A percentile compares a stretch with the other conserved stretches of the same genome.
Evolutionary conservation across 2,888 invertebrate species (phyloP).

Genomic region (Belgica antarctica): DNA sequence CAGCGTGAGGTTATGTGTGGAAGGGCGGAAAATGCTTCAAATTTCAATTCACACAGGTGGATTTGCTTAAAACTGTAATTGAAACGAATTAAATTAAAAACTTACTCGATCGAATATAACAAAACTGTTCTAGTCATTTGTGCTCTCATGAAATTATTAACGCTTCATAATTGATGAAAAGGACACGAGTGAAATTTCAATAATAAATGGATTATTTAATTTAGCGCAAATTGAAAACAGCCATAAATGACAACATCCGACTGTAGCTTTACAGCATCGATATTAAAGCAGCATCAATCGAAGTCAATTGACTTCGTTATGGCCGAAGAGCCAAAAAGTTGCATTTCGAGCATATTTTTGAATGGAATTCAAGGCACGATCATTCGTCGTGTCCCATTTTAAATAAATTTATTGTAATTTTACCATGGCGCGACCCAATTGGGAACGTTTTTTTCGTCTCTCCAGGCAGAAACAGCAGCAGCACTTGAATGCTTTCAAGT

Average conservation of each 20-base stretch:
- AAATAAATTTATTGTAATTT: not conserved
- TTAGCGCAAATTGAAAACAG: too few species aligned
- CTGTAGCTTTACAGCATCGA: not conserved
- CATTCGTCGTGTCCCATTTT: slow-evolving; percentile 7
- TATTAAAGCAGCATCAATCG: too few species aligned
- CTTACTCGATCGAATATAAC: not conserved
- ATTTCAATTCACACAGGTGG: slow-evolving; percentile 1
- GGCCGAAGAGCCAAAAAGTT: too few species aligned
- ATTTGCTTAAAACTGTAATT: slow-evolving; percentile 5
- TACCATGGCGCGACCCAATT: not conserved
- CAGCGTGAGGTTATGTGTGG: too few species aligned
- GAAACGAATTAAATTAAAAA: not conserved
- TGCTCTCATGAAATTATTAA: not conserved
- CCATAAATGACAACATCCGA: too few species aligned
- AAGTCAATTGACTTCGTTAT: too few species aligned
- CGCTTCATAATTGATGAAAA: not conserved
- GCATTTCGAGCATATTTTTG: too few species aligned
- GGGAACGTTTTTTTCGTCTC: not conserved
- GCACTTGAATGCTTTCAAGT: slow-evolving; percentile 3
- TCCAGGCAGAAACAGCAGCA: not conserved
- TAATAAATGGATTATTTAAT: too few species aligned
- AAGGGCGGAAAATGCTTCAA: not conserved
- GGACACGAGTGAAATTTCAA: too few species aligned
- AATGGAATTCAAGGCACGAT: slow-evolving; percentile 11
- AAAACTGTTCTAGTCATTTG: slow-evolving; percentile 1